Evolutionary conservation across 2,888 invertebrate species (phyloP).

Genomic region (Rhingia campestris): DNA sequence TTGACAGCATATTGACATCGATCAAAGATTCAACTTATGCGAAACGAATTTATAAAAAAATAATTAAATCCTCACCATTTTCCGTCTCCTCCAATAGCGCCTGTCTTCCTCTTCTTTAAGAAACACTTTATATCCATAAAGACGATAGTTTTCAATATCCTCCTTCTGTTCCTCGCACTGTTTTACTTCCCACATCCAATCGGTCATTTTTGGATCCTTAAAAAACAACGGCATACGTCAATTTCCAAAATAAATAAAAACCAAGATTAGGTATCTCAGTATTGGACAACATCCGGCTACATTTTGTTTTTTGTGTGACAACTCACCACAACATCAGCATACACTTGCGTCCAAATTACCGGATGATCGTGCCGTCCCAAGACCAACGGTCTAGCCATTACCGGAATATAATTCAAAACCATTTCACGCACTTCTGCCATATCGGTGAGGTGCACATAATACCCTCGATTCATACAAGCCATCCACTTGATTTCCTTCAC

Average conservation of each 20-base stretch:
- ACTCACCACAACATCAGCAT: constrained; percentile 93
- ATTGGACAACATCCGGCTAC: no score
- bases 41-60: not conserved
- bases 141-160: constrained; percentile 87
- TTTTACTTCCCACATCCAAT: constrained; percentile 93
- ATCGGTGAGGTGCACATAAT: constrained; percentile 97
- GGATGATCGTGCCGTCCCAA: constrained; percentile 92
- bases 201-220: constrained; percentile 94
- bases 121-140: constrained; percentile 83
- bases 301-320: not conserved
- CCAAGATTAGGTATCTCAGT: no score
- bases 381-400: constrained; percentile 97
- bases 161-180: constrained; percentile 91
- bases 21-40: not conserved
- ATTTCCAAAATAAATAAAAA: not conserved
- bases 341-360: constrained; percentile 98
- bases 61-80: constrained; percentile 31
- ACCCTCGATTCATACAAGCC: constrained; percentile 98
- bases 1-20: no score
- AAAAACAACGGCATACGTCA: constrained; percentile 11
- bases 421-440: constrained; percentile 98
- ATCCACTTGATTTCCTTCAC: constrained; percentile 97
- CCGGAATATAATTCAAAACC: constrained; percentile 97
- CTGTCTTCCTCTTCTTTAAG: constrained; percentile 86
- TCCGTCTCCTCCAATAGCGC: constrained; percentile 79